Percentiles rank a stretch among this genome's conserved stretches.
These are phyloP conservation scores for Diglossa cyanea DNA, from an alignment of 2,797 vertebrate genomes.

Conservation along the genomic window DNA sequence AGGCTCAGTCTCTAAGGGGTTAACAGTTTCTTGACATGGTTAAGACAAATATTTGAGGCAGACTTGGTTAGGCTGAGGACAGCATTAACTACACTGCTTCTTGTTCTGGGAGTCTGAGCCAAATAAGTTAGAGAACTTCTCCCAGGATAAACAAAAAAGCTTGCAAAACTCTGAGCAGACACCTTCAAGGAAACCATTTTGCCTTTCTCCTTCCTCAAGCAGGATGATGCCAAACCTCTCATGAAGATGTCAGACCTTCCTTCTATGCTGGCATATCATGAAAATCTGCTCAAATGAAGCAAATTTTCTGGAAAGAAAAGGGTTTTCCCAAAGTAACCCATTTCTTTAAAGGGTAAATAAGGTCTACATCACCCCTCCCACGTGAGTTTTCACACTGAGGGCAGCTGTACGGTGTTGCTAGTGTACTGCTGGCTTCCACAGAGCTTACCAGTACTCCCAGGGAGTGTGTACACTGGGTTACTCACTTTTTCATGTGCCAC, in stretches of 20 bases:
- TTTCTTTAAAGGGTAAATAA: background rate
- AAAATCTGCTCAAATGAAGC: background rate
- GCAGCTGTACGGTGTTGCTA: background rate
- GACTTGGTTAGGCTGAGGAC: background rate
- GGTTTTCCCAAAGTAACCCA: background rate
- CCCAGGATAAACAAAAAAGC: background rate
- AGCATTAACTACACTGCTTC: background rate
- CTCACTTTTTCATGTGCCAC: background rate
- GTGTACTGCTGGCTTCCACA: background rate
- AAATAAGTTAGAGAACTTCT: background rate
- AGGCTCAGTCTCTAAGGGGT: background rate
- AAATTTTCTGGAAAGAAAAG: background rate
- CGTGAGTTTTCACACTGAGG: background rate
- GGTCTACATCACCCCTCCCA: background rate
- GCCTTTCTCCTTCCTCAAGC: background rate
- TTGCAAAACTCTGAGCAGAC: background rate
- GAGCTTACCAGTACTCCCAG: background rate
- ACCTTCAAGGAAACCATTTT: background rate
- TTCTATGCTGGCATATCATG: background rate
- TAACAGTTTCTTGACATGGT: background rate
- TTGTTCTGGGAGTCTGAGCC: background rate
- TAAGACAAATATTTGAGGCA: background rate
- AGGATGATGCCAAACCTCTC: background rate
- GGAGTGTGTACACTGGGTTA: rapidly evolving
- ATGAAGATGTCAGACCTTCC: background rate